Evolutionary conservation across 1,140 invertebrate genomes (phyloP), one percentile per base, ranked within the genome.

Genomic region (Drosophila pectinifera): DNA sequence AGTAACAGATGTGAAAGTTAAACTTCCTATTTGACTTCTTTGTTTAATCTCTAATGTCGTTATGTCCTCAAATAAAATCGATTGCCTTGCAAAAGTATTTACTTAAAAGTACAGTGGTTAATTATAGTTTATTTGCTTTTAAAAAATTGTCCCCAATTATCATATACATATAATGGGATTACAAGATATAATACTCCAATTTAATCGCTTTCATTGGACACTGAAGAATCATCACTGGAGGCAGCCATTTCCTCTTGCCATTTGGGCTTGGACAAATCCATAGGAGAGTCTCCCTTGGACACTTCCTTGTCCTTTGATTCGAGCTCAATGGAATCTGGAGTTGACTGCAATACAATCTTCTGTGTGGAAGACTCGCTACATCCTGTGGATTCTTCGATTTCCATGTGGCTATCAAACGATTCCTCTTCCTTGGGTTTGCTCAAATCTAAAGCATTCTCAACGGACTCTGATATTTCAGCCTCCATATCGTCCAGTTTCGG

Each of bases 401-500:
- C 11, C 11, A 16, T 24, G 4, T n/a, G 22, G 14, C 10, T 10
- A 13, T n/a, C 31, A 3, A 61, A 8, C 10, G 24, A 14, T 1
- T 3, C 14, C 1, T 46, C 56, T 4, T 45, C 34, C 11, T 42
- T 46, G 22, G 57, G 34, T 24, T 80, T 20, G n/a, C 57, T 65
- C 14, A 77, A 53, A 45, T 81, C 65, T 1, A 82, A 41, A 36
- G 80, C 43, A 22, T 53, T 53, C 18, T 53, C 49, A 10, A 53
- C 0, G 18, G 31, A 18, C 7, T 36, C 28, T 0, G 31, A 5
- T 5, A 14, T 20, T 14, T 53, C 49, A 1, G 48, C 26, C 4
- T 68, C 62, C 18, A 38, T 36, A 24, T 48, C 59, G 2, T 22
- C 63, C 5, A 67, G 1, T 49, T 61, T 73, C 10, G 70, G 49